Conservation (phyloP, 2,797 vertebrate genomes). For the Thamnophis elegans region DNA sequence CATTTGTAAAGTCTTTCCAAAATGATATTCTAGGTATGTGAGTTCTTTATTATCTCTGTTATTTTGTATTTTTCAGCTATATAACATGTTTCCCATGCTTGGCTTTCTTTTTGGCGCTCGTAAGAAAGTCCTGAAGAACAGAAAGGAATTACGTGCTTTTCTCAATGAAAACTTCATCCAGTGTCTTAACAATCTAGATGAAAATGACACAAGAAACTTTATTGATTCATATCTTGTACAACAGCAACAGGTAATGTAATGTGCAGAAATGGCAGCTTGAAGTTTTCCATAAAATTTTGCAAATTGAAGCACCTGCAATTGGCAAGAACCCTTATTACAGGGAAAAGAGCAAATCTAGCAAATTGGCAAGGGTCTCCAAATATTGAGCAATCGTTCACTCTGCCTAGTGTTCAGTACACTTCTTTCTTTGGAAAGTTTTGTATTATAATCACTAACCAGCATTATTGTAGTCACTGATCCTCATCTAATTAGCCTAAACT, state of each 20-base stretch:
- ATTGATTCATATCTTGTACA: not conserved
- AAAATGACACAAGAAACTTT: constrained; percentile 3
- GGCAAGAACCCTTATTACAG: not conserved
- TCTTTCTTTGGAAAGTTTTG: not conserved
- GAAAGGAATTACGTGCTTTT: not conserved
- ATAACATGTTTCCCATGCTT: not conserved
- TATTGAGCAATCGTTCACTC: not conserved
- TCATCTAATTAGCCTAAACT: not conserved
- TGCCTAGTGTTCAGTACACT: not conserved
- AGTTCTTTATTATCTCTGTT: not conserved
- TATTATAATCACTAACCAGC: not conserved
- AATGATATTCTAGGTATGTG: not conserved
- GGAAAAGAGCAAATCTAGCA: not conserved
- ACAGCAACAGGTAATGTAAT: not conserved
- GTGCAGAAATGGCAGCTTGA: not conserved
- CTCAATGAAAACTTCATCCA: not conserved
- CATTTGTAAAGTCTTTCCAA: not conserved
- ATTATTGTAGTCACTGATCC: not conserved
- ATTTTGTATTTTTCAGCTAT: not conserved
- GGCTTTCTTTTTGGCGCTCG: not conserved
- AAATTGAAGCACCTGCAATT: not conserved
- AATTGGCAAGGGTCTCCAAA: not conserved
- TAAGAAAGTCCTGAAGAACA: not conserved
- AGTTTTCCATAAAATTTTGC: not conserved
- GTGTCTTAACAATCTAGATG: not conserved